These are phyloP conservation scores for Champsocephalus gunnari DNA, from an alignment of 2,797 vertebrate genomes.

Conservation along the genomic window DNA sequence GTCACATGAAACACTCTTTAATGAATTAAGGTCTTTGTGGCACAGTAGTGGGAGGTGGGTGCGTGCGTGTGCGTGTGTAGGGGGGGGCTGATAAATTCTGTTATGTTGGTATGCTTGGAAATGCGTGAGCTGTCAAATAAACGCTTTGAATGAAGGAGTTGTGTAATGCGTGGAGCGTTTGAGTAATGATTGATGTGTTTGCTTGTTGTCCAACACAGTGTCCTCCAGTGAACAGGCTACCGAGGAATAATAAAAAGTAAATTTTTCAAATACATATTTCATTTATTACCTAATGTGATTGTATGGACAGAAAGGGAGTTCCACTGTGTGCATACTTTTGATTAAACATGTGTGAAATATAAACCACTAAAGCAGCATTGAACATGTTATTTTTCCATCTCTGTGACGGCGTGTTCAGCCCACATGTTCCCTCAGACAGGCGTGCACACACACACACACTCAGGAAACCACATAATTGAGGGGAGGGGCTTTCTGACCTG, in stretches of 20 bases:
- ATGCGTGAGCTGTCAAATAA: conserved; percentile 51
- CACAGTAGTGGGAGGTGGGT: conserved; percentile 39
- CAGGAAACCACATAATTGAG: conserved; percentile 42
- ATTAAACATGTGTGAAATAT: conserved; percentile 14
- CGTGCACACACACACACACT: conserved; percentile 27
- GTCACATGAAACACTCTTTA: conserved; percentile 69
- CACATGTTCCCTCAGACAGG: conserved; percentile 52
- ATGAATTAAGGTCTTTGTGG: conserved; percentile 82
- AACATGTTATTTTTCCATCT: neutral
- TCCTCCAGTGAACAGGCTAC: conserved; percentile 1
- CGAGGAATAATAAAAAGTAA: neutral
- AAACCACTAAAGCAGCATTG: conserved; percentile 27
- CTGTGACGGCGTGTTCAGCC: conserved; percentile 25
- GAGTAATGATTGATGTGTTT: conserved; percentile 47
- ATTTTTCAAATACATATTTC: conserved; percentile 5
- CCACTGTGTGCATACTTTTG: neutral
- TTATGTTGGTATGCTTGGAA: conserved; percentile 60
- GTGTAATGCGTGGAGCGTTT: conserved; percentile 49
- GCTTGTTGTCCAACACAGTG: conserved; percentile 6
- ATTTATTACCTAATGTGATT: neutral
- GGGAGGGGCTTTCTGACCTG: conserved; percentile 68
- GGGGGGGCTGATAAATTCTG: conserved; percentile 55
- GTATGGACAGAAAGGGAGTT: neutral
- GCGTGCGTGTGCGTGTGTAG: no score
- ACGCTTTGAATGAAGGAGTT: conserved; percentile 41